Percentiles rank a stretch among this genome's conserved stretches.
Conservation (phyloP, 2,113 vertebrate genomes). For the Callithrix jacchus region DNA sequence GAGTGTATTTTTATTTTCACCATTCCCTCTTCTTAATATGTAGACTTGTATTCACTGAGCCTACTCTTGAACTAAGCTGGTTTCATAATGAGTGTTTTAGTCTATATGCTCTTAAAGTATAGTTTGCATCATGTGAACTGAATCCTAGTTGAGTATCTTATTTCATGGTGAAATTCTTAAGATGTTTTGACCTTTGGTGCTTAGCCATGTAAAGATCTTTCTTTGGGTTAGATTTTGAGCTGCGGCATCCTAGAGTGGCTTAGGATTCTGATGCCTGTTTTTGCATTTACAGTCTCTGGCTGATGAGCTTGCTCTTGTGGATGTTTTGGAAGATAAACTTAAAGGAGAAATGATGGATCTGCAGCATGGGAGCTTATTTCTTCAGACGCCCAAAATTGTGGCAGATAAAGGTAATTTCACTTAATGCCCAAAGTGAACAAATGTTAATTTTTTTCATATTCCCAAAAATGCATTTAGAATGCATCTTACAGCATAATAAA, state of each 20-base stretch:
- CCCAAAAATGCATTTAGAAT: neutral
- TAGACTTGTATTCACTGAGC: neutral
- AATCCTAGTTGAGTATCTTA: neutral
- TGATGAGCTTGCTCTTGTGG: constrained; percentile 96
- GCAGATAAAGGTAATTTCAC: constrained; percentile 91
- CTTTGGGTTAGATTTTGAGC: neutral
- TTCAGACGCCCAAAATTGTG: constrained; percentile 94
- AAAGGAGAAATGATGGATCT: constrained; percentile 98
- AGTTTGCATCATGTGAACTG: neutral
- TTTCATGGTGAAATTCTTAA: neutral
- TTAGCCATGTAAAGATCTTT: neutral
- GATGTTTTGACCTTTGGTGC: neutral
- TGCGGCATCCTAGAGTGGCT: neutral
- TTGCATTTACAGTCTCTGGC: constrained; percentile 86
- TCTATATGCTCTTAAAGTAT: neutral
- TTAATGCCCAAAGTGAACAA: neutral
- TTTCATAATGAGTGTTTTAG: neutral
- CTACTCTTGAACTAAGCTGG: neutral
- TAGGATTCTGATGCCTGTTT: neutral
- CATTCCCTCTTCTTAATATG: no score
- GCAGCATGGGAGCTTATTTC: constrained; percentile 96
- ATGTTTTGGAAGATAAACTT: constrained; percentile 97
- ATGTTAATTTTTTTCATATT: neutral
- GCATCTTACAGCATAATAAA: neutral
- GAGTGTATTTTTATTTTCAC: neutral